Conservation (phyloP, 1,140 invertebrate genomes). For the Drosophila orosa region DNA sequence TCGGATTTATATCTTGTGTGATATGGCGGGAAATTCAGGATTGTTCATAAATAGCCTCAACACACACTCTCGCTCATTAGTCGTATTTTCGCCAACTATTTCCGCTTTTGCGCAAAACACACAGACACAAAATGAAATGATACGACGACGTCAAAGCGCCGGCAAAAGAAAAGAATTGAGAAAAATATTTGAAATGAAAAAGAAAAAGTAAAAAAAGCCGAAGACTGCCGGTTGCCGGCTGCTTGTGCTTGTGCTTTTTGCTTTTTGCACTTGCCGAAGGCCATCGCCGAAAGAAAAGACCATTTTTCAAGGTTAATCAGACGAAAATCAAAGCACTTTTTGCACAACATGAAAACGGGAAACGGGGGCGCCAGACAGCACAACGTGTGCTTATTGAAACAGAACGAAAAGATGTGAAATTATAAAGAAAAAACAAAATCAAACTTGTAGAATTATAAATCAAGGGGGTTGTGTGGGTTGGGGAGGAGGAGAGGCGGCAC, state of each 20-base stretch:
- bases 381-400: slow-evolving; percentile 53
- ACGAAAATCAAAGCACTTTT: slow-evolving; percentile 13
- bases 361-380: slow-evolving; percentile 19
- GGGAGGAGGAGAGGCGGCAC: slow-evolving; percentile 31
- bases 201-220: background rate
- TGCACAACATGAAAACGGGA: background rate
- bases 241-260: slow-evolving; percentile 12
- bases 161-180: slow-evolving; percentile 40
- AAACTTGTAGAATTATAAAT: slow-evolving; percentile 54
- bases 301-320: slow-evolving; percentile 68
- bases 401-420: slow-evolving; percentile 28
- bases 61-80: background rate
- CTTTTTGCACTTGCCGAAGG: slow-evolving; percentile 12
- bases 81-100: slow-evolving; percentile 65
- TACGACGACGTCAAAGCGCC: slow-evolving; percentile 54
- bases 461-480: background rate
- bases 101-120: slow-evolving; percentile 70
- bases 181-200: slow-evolving; percentile 15
- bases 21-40: slow-evolving; percentile 21
- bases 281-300: slow-evolving; percentile 18
- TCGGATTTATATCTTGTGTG: slow-evolving; percentile 30
- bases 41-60: slow-evolving; percentile 39
- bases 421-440: slow-evolving; percentile 5
- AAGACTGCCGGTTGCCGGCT: slow-evolving; percentile 62
- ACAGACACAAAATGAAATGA: slow-evolving; percentile 30